Base-by-base conservation (phyloP, 2,888 invertebrate genomes). In the Pandemis cinnamomeana region DNA sequence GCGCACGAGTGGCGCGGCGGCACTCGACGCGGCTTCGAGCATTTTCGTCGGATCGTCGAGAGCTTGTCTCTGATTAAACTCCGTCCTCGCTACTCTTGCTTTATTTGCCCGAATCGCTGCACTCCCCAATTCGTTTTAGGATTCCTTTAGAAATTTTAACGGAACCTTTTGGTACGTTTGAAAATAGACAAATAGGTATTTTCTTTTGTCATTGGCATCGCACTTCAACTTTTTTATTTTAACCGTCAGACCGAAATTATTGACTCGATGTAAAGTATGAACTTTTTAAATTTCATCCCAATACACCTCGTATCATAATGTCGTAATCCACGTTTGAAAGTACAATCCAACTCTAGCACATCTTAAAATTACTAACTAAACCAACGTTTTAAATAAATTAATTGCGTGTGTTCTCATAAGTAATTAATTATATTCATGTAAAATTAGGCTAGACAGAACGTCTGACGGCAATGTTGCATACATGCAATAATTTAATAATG, bases 41-140 rank as follows among this genome's bases (percentile, higher is more conserved):
- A 90, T 87, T 88, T 87, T 87, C 82, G 83, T 81, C 83, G 82
- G 80, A 67, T 67, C 82, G 83, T 87, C 81, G 82, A 88, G 87
- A 83, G 87, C 86, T 86, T 85, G 88, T 82, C 81, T 84, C 86
- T 91, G 91, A 91, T 91, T 91, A 90, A 90, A 89, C 87, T 84
- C 84, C 77, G 82, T 81, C 83, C 81, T 77, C 78, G 79, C 78
- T 75, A 78, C 77, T 79, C 77, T 78, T 44, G 69, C 73, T 73
- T 70, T 73, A 69, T 70, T 75, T 75, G 67, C 53, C 20, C 64
- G 53, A 71, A 48, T 48, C 48, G 71, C 46, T 46, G 36, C 48
- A 69, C 60, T 69, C 63, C 67, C 44, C 68, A 69, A 64, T 70
- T 64, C 69, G 64, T 73, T 66, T 66, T 60, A 42, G 64, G 11